phyloP scores from a whole-genome alignment of 2,113 vertebrate species.

The Cryptotis parvus region DNA sequence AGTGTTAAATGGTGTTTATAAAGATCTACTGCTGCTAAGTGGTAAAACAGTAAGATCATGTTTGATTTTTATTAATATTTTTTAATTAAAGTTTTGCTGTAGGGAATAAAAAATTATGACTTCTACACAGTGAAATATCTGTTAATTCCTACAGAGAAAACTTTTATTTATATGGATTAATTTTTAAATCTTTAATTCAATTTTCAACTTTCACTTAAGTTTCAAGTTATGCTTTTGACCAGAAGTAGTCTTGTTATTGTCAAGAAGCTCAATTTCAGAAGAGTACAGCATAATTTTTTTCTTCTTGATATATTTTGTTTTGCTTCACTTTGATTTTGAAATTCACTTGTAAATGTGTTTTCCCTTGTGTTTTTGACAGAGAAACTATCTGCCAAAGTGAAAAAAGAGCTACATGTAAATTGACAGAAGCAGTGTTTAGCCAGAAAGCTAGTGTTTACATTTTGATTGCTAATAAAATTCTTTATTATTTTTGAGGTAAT shows the following conservation, averaged over 20 bases:
- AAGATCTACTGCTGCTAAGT: neutral
- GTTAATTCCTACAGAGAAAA: neutral
- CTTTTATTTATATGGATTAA: slow-evolving; percentile 40
- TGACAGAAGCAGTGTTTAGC: slow-evolving; percentile 60
- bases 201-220: slow-evolving; percentile 42
- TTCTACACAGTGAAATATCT: slow-evolving; percentile 19
- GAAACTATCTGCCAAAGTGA: slow-evolving; percentile 62
- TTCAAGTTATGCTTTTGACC: slow-evolving; percentile 46
- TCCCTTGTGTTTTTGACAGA: neutral
- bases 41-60: neutral
- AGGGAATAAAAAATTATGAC: neutral
- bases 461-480: slow-evolving; percentile 52
- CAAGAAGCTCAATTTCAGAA: slow-evolving; percentile 25
- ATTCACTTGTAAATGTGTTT: slow-evolving; percentile 63
- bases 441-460: too few species aligned
- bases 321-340: slow-evolving; percentile 46
- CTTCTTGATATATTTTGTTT: slow-evolving; percentile 51
- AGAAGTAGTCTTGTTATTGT: slow-evolving; percentile 22
- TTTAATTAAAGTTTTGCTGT: neutral
- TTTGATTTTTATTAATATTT: neutral
- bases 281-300: slow-evolving; percentile 5
- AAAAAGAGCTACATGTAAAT: slow-evolving; percentile 4
- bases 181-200: slow-evolving; percentile 36
- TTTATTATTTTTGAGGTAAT: slow-evolving; percentile 69
- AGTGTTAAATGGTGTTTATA: neutral